Percentiles rank a stretch among this genome's conserved stretches.
These are phyloP conservation scores for Microplitis deprimator DNA, from an alignment of 2,888 invertebrate species.

Conservation along the genomic window DNA sequence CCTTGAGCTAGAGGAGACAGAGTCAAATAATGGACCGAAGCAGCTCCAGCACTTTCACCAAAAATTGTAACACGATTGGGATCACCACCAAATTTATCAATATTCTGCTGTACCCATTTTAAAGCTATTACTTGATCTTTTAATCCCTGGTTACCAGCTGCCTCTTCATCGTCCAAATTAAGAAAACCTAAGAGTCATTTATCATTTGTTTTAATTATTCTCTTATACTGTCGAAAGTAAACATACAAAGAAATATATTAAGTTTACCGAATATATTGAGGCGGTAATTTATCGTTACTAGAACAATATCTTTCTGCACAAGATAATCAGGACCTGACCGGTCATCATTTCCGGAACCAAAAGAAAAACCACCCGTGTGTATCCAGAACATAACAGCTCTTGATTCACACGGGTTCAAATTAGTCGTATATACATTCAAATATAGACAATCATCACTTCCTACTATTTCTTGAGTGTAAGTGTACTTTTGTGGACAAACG, in stretches of 20 bases:
- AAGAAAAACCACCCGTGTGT: slow-evolving; percentile 59
- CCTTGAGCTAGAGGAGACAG: slow-evolving; percentile 47
- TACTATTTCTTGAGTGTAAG: neutral
- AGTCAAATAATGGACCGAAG: slow-evolving; percentile 46
- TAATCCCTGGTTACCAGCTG: slow-evolving; percentile 54
- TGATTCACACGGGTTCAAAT: slow-evolving; percentile 7
- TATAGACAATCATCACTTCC: slow-evolving; percentile 65
- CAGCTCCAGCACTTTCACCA: slow-evolving; percentile 49
- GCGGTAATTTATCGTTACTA: slow-evolving; percentile 65
- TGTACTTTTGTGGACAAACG: slow-evolving; percentile 50
- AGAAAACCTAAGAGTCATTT: too few relatives aligned
- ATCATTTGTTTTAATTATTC: too few relatives aligned
- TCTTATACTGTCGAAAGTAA: too few relatives aligned
- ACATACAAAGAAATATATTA: too few relatives aligned
- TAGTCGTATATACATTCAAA: slow-evolving; percentile 59
- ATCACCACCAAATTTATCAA: too few relatives aligned
- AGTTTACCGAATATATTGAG: slow-evolving; percentile 58
- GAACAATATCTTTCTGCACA: slow-evolving; percentile 58
- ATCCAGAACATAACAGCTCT: slow-evolving; percentile 63
- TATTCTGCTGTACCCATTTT: too few relatives aligned
- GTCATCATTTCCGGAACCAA: slow-evolving; percentile 53
- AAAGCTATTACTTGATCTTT: slow-evolving; percentile 53
- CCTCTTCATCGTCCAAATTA: slow-evolving; percentile 45
- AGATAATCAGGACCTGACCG: slow-evolving; percentile 62
- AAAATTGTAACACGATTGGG: slow-evolving; percentile 48